Evolutionary conservation across 2,888 invertebrate genomes (phyloP).

Genomic region (Cantharis rufa): DNA sequence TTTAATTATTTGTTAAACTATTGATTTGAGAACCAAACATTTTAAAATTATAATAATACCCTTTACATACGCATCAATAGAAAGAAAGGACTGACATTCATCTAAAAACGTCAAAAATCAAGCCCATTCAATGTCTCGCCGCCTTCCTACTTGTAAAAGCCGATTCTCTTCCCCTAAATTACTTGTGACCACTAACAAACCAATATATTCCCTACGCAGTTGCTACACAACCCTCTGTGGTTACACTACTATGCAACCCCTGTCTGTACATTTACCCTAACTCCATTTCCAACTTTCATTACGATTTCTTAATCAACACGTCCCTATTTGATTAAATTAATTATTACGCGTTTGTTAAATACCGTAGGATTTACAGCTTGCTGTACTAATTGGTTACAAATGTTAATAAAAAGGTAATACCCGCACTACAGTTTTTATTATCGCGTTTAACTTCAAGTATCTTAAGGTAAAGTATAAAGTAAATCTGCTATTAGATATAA

Average conservation of each 20-base stretch:
- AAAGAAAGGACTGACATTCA: constrained; percentile 24
- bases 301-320: constrained; percentile 36
- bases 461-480: constrained; percentile 5
- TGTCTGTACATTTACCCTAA: constrained; percentile 30
- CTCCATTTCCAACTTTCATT: constrained; percentile 35
- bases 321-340: constrained; percentile 36
- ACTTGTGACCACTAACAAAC: constrained; percentile 43
- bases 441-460: not conserved
- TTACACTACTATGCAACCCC: constrained; percentile 33
- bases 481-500: not conserved
- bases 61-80: constrained; percentile 13
- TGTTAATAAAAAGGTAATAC: not conserved
- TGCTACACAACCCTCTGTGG: constrained; percentile 34
- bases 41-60: constrained; percentile 28
- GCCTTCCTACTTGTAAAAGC: constrained; percentile 38
- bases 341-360: constrained; percentile 31
- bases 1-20: not conserved
- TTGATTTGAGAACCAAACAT: not conserved
- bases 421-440: not conserved
- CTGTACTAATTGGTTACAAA: constrained; percentile 3
- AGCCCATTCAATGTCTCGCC: constrained; percentile 36
- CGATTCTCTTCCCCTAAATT: constrained; percentile 42
- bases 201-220: constrained; percentile 37
- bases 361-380: constrained; percentile 23
- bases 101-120: constrained; percentile 36